Base-by-base conservation (phyloP, 2,888 invertebrate species). In the Agriopis aurantiaria region DNA sequence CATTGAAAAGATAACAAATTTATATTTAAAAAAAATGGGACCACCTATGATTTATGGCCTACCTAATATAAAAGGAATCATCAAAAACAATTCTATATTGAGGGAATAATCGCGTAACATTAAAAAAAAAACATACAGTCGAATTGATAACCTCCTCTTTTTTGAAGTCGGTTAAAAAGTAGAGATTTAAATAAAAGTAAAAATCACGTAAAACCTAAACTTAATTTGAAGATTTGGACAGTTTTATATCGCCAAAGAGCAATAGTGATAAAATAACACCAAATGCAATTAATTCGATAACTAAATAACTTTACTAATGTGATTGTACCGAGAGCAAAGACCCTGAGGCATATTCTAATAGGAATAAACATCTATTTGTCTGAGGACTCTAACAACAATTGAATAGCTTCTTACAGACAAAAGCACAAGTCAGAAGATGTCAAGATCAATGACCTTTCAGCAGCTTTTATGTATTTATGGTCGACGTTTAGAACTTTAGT, bases 361-460 rank as follows among this genome's bases (percentile, higher is more conserved):
- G 63, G 63, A 69, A 74, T 73, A 73, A 73, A 71, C 73, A 72
- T 72, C 67, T 68, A 75, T 75, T 73, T 73, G 74, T 71, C 69
- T 68, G 73, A 68, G 65, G 70, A 75, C 70, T 70, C 51, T 72
- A 65, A 65, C 65, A 62, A 72, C 71, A 72, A 70, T 73, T 74
- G 69, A 76, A 70, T 67, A 71, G 70, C 63, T 65, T 67, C 67
- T 65, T 45, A 70, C 63, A 72, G 68, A 73, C 70, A 75, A 74
- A 73, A 73, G 74, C 74, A 73, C 68, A 73, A 73, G 71, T 73
- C 66, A 69, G 66, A 58, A 72, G 73, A 74, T 76, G 76, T 70
- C 63, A 71, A 76, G 75, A 72, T 64, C 74, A 71, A 74, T 65
- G 69, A 74, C 72, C 72, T 69, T 69, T 62, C 70, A 65, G 62